phyloP scores from a whole-genome alignment of 2,113 vertebrate species.

The Galeopterus variegatus region DNA sequence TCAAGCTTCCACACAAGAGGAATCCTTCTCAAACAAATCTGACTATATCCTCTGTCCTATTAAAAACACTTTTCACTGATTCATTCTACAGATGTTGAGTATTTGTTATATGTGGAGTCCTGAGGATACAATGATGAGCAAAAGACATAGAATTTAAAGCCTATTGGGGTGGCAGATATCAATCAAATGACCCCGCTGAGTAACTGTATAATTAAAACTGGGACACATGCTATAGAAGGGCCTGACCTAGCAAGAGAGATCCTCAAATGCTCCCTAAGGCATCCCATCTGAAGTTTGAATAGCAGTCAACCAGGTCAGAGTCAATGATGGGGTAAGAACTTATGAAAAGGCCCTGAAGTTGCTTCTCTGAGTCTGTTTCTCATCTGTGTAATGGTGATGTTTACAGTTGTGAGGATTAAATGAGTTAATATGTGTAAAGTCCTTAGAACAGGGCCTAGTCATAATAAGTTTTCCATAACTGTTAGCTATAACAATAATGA shows the following conservation, averaged over 20 bases:
- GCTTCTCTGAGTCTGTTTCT: constrained; percentile 49
- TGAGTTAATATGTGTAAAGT: constrained; percentile 13
- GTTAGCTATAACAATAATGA: neutral
- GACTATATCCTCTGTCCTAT: neutral
- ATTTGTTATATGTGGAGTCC: neutral
- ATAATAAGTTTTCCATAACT: neutral
- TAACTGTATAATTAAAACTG: neutral
- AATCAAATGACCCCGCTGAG: neutral
- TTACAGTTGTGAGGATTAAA: neutral
- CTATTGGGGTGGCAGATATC: neutral
- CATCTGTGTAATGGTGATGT: neutral
- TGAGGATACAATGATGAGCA: neutral
- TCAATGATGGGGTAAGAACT: neutral
- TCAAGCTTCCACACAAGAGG: neutral
- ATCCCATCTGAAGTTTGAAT: neutral
- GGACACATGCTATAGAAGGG: too few relatives aligned
- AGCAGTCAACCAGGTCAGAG: neutral
- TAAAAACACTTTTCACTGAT: neutral
- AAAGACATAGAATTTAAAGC: neutral
- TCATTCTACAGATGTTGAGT: neutral
- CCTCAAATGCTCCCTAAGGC: neutral
- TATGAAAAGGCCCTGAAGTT: neutral
- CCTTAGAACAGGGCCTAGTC: neutral
- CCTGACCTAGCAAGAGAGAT: neutral
- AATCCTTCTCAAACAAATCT: neutral